Conservation (phyloP, 2,888 invertebrate species). For the Fragum fragum region DNA sequence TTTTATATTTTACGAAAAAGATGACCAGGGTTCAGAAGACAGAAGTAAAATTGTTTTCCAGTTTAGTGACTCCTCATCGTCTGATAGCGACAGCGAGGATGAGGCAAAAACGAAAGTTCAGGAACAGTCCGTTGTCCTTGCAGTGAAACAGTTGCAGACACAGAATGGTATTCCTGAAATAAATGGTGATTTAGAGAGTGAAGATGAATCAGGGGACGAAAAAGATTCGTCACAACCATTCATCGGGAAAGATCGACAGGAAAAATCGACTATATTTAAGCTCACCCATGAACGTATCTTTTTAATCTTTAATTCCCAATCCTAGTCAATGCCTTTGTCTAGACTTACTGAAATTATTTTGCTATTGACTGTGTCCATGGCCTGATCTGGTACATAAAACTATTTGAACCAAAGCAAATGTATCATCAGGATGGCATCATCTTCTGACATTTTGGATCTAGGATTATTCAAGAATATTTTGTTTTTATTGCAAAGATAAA, state of each 20-base stretch:
- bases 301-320: too few species aligned
- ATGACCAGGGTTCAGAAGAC: slow-evolving; percentile 68
- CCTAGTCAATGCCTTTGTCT: too few species aligned
- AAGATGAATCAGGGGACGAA: slow-evolving; percentile 37
- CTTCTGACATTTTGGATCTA: too few species aligned
- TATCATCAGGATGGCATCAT: too few species aligned
- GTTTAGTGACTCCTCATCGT: slow-evolving; percentile 65
- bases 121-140: slow-evolving; percentile 16
- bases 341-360: too few species aligned
- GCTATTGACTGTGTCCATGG: too few species aligned
- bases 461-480: too few species aligned
- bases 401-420: too few species aligned
- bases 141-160: slow-evolving; percentile 42
- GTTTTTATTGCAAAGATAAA: too few species aligned
- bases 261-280: slow-evolving; percentile 68
- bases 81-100: slow-evolving; percentile 63
- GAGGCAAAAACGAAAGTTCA: slow-evolving; percentile 66
- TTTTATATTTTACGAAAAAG: slow-evolving; percentile 75
- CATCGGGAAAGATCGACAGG: slow-evolving; percentile 46
- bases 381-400: too few species aligned
- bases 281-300: slow-evolving; percentile 81
- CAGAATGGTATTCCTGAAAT: slow-evolving; percentile 25
- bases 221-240: slow-evolving; percentile 24
- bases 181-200: slow-evolving; percentile 17
- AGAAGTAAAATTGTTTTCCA: slow-evolving; percentile 74